phyloP scores from a whole-genome alignment of 2,797 vertebrate species.

The Crocodylus rhombifer region DNA sequence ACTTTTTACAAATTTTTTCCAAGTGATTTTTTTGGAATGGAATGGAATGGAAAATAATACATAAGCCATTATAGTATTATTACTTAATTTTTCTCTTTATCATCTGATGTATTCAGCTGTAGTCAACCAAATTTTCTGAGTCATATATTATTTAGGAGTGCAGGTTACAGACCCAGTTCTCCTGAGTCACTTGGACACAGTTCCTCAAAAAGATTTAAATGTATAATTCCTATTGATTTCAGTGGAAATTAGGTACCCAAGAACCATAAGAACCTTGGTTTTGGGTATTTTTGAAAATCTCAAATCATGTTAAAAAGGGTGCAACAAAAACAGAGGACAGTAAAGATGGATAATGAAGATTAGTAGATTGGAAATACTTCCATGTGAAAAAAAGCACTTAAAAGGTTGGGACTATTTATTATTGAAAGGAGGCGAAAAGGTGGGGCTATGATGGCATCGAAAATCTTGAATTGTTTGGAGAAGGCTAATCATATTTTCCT shows the following conservation, averaged over 20 bases:
- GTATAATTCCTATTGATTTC: constrained; percentile 33
- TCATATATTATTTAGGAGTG: background rate
- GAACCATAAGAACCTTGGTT: constrained; percentile 40
- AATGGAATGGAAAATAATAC: background rate
- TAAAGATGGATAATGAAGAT: background rate
- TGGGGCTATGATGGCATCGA: background rate
- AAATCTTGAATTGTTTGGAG: constrained; percentile 20
- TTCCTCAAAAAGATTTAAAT: constrained; percentile 42
- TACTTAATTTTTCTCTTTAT: background rate
- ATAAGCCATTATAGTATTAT: background rate
- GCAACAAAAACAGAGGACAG: constrained; percentile 3
- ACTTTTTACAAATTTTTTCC: constrained; percentile 4
- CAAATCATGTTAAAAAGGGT: constrained; percentile 29
- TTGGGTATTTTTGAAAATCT: constrained; percentile 44
- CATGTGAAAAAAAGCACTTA: constrained; percentile 6
- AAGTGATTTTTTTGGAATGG: background rate
- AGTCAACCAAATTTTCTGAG: constrained; percentile 16
- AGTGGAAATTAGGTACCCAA: constrained; percentile 43
- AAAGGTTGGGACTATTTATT: background rate
- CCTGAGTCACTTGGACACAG: background rate
- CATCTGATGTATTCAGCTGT: background rate
- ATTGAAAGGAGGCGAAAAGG: background rate
- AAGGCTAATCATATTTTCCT: constrained; percentile 13
- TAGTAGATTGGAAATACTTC: background rate
- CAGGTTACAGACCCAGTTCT: background rate